Percentiles rank a stretch among this genome's conserved stretches.
These are phyloP conservation scores for Tiaroga cobitis DNA, from an alignment of 2,797 vertebrate species.

Conservation along the genomic window DNA sequence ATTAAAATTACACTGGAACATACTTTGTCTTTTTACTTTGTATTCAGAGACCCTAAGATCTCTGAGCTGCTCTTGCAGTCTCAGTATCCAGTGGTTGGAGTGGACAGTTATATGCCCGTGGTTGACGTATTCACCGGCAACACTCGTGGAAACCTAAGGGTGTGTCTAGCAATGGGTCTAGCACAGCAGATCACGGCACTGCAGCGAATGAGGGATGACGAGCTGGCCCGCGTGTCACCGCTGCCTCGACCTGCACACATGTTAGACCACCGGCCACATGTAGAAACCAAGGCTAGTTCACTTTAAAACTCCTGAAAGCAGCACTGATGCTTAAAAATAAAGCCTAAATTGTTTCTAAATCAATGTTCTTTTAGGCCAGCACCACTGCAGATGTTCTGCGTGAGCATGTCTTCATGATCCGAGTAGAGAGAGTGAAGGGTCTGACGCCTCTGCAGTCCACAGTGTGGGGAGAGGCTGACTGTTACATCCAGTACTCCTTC, in stretches of 20 bases:
- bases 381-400: conserved; percentile 61
- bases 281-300: conserved; percentile 68
- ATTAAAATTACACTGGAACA: neutral
- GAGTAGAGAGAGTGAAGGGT: conserved; percentile 84
- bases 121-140: conserved; percentile 87
- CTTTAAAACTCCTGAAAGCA: neutral
- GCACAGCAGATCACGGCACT: conserved; percentile 86
- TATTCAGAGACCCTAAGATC: conserved; percentile 84
- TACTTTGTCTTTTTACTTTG: neutral
- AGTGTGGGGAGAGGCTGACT: conserved; percentile 97
- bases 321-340: neutral
- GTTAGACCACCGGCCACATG: conserved; percentile 77
- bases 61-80: conserved; percentile 86
- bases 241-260: conserved; percentile 78
- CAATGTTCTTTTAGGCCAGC: conserved; percentile 65
- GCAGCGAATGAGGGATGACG: conserved; percentile 84
- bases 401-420: conserved; percentile 91
- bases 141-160: conserved; percentile 84
- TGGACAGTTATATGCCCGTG: conserved; percentile 89
- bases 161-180: conserved; percentile 91
- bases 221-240: conserved; percentile 62
- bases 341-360: neutral
- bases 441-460: conserved; percentile 90
- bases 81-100: conserved; percentile 91
- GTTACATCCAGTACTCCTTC: conserved; percentile 92